Conservation (phyloP, 2,888 invertebrate genomes). For the Andrena minutula region DNA sequence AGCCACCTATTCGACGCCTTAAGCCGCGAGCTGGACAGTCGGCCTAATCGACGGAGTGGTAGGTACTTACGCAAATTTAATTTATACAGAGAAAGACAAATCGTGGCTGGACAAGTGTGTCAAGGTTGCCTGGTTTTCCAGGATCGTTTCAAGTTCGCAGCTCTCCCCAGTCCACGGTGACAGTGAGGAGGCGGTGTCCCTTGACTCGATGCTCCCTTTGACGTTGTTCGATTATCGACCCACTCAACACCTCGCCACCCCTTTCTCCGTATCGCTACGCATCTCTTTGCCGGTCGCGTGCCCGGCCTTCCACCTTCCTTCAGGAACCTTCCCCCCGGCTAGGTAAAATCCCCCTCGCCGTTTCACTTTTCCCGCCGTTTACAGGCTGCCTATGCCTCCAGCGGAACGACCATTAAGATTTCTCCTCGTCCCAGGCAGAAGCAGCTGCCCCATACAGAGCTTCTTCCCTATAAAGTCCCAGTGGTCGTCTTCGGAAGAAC, state of each 20-base stretch:
- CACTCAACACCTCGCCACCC: conserved; percentile 17
- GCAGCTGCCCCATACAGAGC: no score
- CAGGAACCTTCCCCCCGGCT: not conserved
- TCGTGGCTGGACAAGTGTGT: conserved; percentile 17
- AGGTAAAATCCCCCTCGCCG: not conserved
- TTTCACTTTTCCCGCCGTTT: conserved; percentile 19
- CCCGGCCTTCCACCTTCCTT: not conserved
- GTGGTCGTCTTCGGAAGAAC: no score
- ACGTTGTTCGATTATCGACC: conserved; percentile 48
- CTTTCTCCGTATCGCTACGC: not conserved
- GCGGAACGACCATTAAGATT: not conserved
- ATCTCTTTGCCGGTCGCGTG: not conserved
- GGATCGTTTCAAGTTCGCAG: conserved; percentile 45
- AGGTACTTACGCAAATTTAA: conserved; percentile 40
- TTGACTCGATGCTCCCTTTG: conserved; percentile 43
- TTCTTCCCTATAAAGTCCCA: no score
- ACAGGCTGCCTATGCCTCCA: not conserved
- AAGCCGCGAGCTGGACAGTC: no score
- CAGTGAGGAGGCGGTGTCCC: conserved; percentile 27
- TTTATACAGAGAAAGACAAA: conserved; percentile 23
- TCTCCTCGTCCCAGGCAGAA: no score
- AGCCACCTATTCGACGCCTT: not conserved
- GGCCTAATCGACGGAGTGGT: conserved; percentile 32
- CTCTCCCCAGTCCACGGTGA: not conserved
- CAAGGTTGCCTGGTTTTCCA: conserved; percentile 47